phyloP scores from a whole-genome alignment of 1,140 invertebrate species.

The silkworm (Bombyx mori) region DNA sequence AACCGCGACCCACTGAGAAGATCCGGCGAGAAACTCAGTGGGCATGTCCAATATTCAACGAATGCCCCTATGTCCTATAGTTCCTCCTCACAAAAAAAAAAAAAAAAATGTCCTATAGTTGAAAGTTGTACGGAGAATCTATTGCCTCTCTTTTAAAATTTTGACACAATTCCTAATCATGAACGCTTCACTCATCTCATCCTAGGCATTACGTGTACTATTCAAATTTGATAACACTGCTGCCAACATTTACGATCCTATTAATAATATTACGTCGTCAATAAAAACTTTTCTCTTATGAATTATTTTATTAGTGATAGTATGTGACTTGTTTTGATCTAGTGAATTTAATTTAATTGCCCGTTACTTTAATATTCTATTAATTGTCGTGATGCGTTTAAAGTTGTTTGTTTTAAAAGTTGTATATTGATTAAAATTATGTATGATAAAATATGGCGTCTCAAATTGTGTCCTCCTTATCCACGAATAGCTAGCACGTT shows the following conservation, averaged over 20 bases:
- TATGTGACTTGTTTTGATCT: conserved; percentile 37
- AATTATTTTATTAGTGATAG: conserved; percentile 31
- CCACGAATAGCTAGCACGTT: too few species aligned
- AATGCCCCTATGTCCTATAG: too few species aligned
- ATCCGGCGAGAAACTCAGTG: too few species aligned
- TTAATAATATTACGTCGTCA: conserved; percentile 54
- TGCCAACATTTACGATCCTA: conserved; percentile 45
- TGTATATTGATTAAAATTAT: neutral
- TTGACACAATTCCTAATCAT: too few species aligned
- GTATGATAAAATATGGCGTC: neutral
- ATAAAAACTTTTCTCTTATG: conserved; percentile 53
- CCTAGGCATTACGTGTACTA: conserved; percentile 24
- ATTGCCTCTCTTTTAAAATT: too few species aligned
- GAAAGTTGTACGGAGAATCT: too few species aligned
- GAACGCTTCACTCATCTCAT: neutral
- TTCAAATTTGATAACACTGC: conserved; percentile 39
- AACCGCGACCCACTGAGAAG: too few species aligned
- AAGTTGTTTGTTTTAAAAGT: neutral
- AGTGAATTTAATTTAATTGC: conserved; percentile 1
- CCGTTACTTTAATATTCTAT: neutral
- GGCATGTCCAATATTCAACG: too few species aligned
- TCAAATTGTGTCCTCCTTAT: neutral
- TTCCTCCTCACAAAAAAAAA: too few species aligned
- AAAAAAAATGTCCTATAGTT: too few species aligned
- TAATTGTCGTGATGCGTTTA: neutral